Conservation (phyloP, 2,113 vertebrate genomes). For the Channa argus region DNA sequence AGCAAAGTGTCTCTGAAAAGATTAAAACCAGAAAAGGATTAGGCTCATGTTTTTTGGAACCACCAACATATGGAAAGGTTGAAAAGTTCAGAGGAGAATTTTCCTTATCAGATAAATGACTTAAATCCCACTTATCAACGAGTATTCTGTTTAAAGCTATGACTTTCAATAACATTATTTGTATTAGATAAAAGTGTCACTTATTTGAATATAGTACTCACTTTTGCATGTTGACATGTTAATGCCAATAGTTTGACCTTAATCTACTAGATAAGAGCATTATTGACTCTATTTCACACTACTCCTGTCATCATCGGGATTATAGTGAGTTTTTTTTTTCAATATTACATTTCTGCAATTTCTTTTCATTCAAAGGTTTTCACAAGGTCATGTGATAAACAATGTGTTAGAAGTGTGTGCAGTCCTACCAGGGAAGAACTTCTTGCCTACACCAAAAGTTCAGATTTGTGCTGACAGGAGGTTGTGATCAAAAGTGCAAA, state of each 20-base stretch:
- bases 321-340: conserved; percentile 46
- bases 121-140: conserved; percentile 13
- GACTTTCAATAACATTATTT: conserved; percentile 12
- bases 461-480: too few species aligned
- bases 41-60: neutral
- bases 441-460: too few species aligned
- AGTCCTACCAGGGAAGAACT: neutral
- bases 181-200: conserved; percentile 24
- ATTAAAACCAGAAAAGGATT: neutral
- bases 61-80: conserved; percentile 2
- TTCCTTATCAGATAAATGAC: conserved; percentile 15
- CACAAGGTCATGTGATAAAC: neutral
- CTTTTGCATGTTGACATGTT: conserved; percentile 36
- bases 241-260: conserved; percentile 55
- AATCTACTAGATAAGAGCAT: conserved; percentile 68
- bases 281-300: conserved; percentile 54
- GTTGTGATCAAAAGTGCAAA: too few species aligned
- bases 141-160: conserved; percentile 5
- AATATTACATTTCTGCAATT: conserved; percentile 28
- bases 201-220: neutral
- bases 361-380: too few species aligned
- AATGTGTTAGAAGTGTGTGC: neutral
- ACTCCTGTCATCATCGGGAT: conserved; percentile 56
- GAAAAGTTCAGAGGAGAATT: conserved; percentile 14
- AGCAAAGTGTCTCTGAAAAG: neutral